phyloP scores from a whole-genome alignment of 2,797 vertebrate genomes.

The Hemitrygon akajei region DNA sequence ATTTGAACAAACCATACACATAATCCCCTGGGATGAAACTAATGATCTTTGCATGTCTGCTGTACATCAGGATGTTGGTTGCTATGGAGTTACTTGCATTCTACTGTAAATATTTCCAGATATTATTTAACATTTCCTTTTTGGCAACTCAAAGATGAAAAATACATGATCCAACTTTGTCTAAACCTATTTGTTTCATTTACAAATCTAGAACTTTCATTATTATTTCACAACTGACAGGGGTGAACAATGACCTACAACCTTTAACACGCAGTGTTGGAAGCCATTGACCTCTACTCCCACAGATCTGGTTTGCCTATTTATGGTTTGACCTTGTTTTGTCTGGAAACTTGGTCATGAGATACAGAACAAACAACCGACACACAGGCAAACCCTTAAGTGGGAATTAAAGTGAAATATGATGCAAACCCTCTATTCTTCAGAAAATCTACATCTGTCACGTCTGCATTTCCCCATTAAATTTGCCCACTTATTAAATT shows the following conservation, averaged over 20 bases:
- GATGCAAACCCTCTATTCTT: conserved; percentile 38
- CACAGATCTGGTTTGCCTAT: conserved; percentile 60
- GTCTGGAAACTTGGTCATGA: conserved; percentile 47
- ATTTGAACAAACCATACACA: conserved; percentile 63
- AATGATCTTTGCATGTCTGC: conserved; percentile 85
- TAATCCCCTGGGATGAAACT: conserved; percentile 68
- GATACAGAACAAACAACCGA: conserved; percentile 49
- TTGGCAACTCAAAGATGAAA: conserved; percentile 35
- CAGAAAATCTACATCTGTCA: conserved; percentile 33
- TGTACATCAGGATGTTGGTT: conserved; percentile 81
- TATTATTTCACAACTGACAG: conserved; percentile 50
- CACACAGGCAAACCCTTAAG: conserved; percentile 42
- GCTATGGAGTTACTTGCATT: conserved; percentile 77
- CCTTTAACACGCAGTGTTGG: conserved; percentile 70
- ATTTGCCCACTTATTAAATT: neutral
- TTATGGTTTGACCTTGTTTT: conserved; percentile 71
- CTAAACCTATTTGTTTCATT: neutral
- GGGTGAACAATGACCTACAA: conserved; percentile 72
- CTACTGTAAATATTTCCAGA: conserved; percentile 71
- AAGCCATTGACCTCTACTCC: conserved; percentile 71
- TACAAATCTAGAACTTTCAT: conserved; percentile 47
- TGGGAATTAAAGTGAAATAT: conserved; percentile 43
- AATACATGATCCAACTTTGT: neutral
- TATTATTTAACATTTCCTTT: conserved; percentile 48
- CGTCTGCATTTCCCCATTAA: neutral